phyloP scores from a whole-genome alignment of 2,797 vertebrate species.

The Nasua narica region DNA sequence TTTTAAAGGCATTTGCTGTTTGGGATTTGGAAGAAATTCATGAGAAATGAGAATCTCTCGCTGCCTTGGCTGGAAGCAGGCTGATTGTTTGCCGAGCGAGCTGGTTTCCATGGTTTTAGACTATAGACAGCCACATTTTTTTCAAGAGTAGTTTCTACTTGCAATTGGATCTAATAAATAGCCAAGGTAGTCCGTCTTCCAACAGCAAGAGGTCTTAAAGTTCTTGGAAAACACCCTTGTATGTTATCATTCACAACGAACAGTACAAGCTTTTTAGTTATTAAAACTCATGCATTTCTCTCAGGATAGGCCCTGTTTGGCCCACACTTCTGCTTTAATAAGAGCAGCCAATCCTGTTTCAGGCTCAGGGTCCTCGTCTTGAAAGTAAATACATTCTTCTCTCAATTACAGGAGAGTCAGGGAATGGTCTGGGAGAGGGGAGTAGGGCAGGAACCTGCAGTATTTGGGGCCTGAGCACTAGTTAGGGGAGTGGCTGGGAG shows the following conservation, averaged over 20 bases:
- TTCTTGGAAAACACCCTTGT: conserved; percentile 60
- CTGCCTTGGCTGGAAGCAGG: conserved; percentile 72
- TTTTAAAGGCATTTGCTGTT: conserved; percentile 78
- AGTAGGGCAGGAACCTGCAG: neutral
- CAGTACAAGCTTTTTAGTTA: conserved; percentile 56
- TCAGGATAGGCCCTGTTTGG: neutral
- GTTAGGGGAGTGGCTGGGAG: neutral
- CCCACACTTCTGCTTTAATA: conserved; percentile 37
- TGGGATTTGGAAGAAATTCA: conserved; percentile 74
- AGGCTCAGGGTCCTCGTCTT: neutral
- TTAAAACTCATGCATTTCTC: conserved; percentile 50
- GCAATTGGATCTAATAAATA: conserved; percentile 80
- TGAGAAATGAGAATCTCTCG: conserved; percentile 76
- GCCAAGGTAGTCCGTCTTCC: conserved; percentile 77
- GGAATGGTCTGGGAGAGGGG: neutral
- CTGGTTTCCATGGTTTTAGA: conserved; percentile 80
- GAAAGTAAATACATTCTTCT: conserved; percentile 20
- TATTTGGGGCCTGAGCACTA: neutral
- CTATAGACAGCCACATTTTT: conserved; percentile 68
- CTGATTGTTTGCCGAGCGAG: conserved; percentile 79
- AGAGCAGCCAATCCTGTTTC: conserved; percentile 40
- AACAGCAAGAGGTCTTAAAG: conserved; percentile 73
- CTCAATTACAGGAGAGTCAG: neutral
- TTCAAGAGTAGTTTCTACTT: conserved; percentile 72
- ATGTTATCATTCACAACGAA: conserved; percentile 59